Conservation (phyloP, 2,888 invertebrate genomes). For the Atherix ibis region DNA sequence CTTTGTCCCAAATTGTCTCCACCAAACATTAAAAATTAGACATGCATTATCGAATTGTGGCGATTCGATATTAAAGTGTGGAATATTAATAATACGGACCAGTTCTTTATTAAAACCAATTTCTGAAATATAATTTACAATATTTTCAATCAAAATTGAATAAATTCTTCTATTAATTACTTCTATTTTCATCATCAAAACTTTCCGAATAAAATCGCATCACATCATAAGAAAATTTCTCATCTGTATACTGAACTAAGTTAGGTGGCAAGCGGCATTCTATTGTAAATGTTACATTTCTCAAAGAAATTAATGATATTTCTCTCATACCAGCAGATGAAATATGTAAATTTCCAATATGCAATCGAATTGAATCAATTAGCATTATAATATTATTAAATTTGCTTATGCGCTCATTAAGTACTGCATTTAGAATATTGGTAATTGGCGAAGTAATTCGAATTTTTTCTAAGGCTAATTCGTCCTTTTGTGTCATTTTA, state of each 20-base stretch:
- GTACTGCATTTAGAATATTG: constrained; percentile 11
- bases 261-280: constrained; percentile 10
- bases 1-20: constrained; percentile 9
- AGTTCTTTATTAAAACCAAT: constrained; percentile 9
- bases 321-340: constrained; percentile 7
- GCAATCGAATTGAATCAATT: constrained; percentile 8
- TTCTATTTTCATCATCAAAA: constrained; percentile 7
- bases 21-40: constrained; percentile 10
- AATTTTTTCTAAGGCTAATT: constrained; percentile 29
- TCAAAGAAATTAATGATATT: constrained; percentile 5
- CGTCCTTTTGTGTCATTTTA: constrained; percentile 27
- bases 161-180: constrained; percentile 5
- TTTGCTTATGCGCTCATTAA: constrained; percentile 5
- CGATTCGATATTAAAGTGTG: no score
- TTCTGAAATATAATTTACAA: no score
- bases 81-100: no score
- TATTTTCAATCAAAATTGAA: no score
- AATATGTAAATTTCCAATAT: constrained; percentile 2
- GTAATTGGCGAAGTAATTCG: constrained; percentile 29
- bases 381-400: not conserved
- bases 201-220: constrained; percentile 10
- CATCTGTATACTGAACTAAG: constrained; percentile 3
- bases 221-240: constrained; percentile 7
- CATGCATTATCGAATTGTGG: constrained; percentile 7
- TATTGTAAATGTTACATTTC: constrained; percentile 6